These are phyloP conservation scores for rat (Rattus norvegicus) DNA, from an alignment of 2,113 vertebrate species.

Conservation along the genomic window GRCr8 NC_086039.1:35469501-35470000, in stretches of 20 bases:
- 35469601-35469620: not conserved
- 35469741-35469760: slow-evolving; percentile 10
- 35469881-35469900: not conserved
- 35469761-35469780: not conserved
- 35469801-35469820: slow-evolving; percentile 29
- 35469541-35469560: not conserved
- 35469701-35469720: not conserved
- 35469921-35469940: not conserved
- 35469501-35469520: not conserved
- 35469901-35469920: not conserved
- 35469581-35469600: not conserved
- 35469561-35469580: not conserved
- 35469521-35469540: not conserved
- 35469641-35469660: not conserved
- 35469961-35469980: not conserved
- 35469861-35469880: not conserved
- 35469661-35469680: not conserved
- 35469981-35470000: not conserved
- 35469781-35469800: not conserved
- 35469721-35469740: not conserved
- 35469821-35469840: slow-evolving; percentile 2
- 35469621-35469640: not conserved
- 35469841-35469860: not conserved
- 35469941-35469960: not conserved
- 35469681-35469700: not conserved